A percentile compares a stretch with the other conserved stretches of the same genome.
Conservation (phyloP, 2,113 vertebrate genomes). For the Ceuthmochares aereus region DNA sequence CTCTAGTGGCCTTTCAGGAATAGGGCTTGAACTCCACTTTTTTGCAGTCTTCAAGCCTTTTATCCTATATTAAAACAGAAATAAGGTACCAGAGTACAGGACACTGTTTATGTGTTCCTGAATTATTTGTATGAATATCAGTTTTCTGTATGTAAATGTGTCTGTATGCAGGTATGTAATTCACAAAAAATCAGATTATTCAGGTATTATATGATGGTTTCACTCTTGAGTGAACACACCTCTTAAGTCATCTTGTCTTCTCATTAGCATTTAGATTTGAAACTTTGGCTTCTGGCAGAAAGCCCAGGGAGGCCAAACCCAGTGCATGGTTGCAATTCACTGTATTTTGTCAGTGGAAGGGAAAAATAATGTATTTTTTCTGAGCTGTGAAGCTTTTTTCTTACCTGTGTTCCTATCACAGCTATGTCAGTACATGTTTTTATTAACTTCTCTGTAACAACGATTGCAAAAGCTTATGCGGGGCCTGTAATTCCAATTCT, state of each 20-base stretch:
- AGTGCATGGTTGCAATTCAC: neutral
- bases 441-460: neutral
- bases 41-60: neutral
- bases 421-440: neutral
- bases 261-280: neutral
- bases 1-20: neutral
- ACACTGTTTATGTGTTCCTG: neutral
- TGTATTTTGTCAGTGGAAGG: neutral
- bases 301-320: neutral
- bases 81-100: neutral
- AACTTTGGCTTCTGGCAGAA: neutral
- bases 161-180: neutral
- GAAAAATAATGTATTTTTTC: neutral
- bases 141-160: neutral
- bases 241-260: neutral
- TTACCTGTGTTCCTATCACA: neutral
- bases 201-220: fast-evolving
- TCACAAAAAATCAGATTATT: neutral
- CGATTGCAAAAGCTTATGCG: neutral
- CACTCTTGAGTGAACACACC: neutral
- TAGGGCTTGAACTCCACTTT: neutral
- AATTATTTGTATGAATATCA: neutral
- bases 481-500: neutral
- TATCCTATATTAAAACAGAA: neutral
- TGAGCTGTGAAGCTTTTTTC: neutral